Conservation (phyloP, 2,113 vertebrate species). For the Microtus ochrogaster region DNA sequence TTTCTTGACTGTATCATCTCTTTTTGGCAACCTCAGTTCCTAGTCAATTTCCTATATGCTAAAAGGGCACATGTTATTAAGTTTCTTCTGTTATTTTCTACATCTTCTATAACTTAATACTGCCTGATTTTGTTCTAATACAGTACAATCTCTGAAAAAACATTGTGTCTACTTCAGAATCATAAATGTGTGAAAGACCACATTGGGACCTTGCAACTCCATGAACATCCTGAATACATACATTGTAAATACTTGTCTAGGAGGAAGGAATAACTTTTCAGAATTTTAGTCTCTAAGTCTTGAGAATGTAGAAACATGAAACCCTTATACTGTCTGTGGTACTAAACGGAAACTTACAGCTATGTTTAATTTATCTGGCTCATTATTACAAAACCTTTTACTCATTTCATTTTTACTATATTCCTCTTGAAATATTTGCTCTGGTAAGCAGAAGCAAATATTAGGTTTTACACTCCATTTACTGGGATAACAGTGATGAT, state of each 20-base stretch:
- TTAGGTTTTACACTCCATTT: conserved; percentile 63
- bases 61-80: not conserved
- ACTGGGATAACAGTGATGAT: conserved; percentile 42
- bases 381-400: conserved; percentile 34
- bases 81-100: not conserved
- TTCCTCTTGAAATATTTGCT: conserved; percentile 63
- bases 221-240: not conserved
- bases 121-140: not conserved
- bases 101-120: not conserved
- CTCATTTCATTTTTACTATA: conserved; percentile 60
- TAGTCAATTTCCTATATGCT: not conserved
- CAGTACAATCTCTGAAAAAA: conserved; percentile 21
- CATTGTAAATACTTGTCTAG: not conserved
- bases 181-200: not conserved
- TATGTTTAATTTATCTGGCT: conserved; percentile 59
- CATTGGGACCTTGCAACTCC: not conserved
- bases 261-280: not conserved
- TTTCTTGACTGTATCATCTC: not conserved
- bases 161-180: not conserved
- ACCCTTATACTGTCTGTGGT: conserved; percentile 21
- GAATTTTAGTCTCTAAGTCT: not conserved
- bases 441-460: conserved; percentile 67
- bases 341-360: conserved; percentile 46
- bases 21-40: not conserved
- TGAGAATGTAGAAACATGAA: conserved; percentile 16